Base-by-base conservation (phyloP, 2,888 invertebrate species). In the Sminthurides aquaticus region DNA sequence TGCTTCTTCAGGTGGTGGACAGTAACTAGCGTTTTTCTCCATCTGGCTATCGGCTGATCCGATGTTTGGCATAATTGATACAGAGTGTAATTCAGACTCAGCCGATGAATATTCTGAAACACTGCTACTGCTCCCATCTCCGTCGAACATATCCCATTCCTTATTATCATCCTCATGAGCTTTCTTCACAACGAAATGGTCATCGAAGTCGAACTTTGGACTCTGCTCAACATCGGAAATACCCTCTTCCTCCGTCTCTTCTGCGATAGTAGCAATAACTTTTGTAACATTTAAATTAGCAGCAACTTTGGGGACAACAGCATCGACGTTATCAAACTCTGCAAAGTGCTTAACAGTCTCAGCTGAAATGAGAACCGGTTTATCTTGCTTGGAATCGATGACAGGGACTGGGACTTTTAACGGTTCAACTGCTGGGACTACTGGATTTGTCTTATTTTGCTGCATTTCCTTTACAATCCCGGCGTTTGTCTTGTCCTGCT, bases 131-230 rank as follows among this genome's bases (percentile, higher is more conserved):
- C 43, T 43, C 18, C 43, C 43, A 43, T 43, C 43, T 8, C 22
- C 22, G 20, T 52, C 52, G 52, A 52, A 52, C 8, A 20, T 52
- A 15, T 52, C 52, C 52, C 52, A 52, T 18, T 52, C 52, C 18
- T 52, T 52, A 15, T 52, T 22, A 8, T 22, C 52, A n/a, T n/a
- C n/a, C n/a, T n/a, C n/a, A 18, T 15, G 22, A 15, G 20, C 11
- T 28, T 58, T 58, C 27, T 58, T 58, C 8, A 58, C 43, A 15
- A 43, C 15, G 20, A 34, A 58, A 20, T 58, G 58, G 20, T 52
- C 52, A 22, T 52, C 52, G 20, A 52, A 52, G 20, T 52, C 18
- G 5, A 20, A 5, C 22, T 52, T 52, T 5, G 20, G 5, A 52
- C 5, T 22, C 5, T 52, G 5, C 5, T 22, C 22, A 22, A 52